Percentiles rank a stretch among this genome's conserved stretches.
phyloP scores from a whole-genome alignment of 2,113 vertebrate genomes.

The Vombatus ursinus region DNA sequence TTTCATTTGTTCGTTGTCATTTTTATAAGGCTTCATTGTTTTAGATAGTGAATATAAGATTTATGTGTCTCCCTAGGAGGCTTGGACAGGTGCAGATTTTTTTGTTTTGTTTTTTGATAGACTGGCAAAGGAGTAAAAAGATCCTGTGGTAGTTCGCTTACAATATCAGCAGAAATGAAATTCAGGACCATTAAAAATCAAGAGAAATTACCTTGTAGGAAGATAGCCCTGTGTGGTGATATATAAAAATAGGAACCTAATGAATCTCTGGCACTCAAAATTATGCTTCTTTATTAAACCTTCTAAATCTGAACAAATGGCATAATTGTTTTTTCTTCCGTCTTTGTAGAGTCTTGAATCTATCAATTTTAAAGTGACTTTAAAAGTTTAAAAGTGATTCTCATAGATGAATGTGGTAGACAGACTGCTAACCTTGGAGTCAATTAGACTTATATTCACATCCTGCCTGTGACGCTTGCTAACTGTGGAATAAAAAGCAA shows the following conservation, averaged over 20 bases:
- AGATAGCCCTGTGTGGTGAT: conserved; percentile 8
- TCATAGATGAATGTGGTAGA: conserved; percentile 24
- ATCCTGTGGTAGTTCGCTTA: conserved; percentile 46
- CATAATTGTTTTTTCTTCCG: conserved; percentile 48
- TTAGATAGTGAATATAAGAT: conserved; percentile 53
- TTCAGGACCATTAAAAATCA: conserved; percentile 58
- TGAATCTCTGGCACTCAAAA: conserved; percentile 52
- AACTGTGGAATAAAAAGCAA: neutral
- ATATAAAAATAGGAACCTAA: conserved; percentile 60
- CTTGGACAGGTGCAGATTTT: neutral
- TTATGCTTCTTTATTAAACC: conserved; percentile 4
- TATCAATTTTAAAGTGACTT: conserved; percentile 32
- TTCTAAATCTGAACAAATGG: conserved; percentile 62
- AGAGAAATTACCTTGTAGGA: conserved; percentile 59
- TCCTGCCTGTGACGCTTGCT: neutral
- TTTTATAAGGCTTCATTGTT: conserved; percentile 52
- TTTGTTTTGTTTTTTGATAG: conserved; percentile 32
- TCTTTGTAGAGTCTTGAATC: conserved; percentile 23
- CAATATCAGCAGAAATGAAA: conserved; percentile 63
- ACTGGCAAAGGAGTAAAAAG: conserved; percentile 51
- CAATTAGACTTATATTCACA: neutral
- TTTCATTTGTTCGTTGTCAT: conserved; percentile 67
- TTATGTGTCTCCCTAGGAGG: conserved; percentile 39
- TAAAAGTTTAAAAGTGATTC: conserved; percentile 36
- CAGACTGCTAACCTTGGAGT: neutral